These are phyloP conservation scores for Amaurobius ferox DNA, from an alignment of 2,888 invertebrate species.

Conservation along the genomic window DNA sequence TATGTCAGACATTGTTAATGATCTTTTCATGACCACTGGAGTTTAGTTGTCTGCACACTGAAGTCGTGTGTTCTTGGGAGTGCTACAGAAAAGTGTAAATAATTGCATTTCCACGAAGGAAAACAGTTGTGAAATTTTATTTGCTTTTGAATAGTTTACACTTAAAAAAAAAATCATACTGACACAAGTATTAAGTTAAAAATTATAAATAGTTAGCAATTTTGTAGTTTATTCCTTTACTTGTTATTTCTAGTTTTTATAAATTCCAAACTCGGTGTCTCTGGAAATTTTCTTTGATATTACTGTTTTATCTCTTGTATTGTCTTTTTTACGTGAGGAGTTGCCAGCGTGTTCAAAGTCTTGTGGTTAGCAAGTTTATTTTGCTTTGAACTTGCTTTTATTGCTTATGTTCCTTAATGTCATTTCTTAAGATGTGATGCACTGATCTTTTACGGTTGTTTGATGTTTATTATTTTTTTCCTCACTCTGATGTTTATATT, in stretches of 20 bases:
- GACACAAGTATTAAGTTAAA: slow-evolving; percentile 53
- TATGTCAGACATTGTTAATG: neutral
- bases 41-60: slow-evolving; percentile 70
- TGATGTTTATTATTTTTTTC: slow-evolving; percentile 24
- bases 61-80: slow-evolving; percentile 28
- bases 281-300: slow-evolving; percentile 53
- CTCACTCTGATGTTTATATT: slow-evolving; percentile 45
- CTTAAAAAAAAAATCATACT: slow-evolving; percentile 36
- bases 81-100: slow-evolving; percentile 38
- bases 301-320: slow-evolving; percentile 34
- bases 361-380: slow-evolving; percentile 22
- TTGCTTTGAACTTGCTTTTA: slow-evolving; percentile 29
- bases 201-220: slow-evolving; percentile 70
- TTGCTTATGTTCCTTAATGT: slow-evolving; percentile 53
- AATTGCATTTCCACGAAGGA: slow-evolving; percentile 18
- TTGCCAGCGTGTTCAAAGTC: slow-evolving; percentile 26
- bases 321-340: slow-evolving; percentile 28
- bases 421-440: slow-evolving; percentile 40
- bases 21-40: slow-evolving; percentile 1
- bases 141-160: slow-evolving; percentile 60
- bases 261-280: slow-evolving; percentile 64
- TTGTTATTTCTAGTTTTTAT: slow-evolving; percentile 67
- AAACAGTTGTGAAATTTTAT: slow-evolving; percentile 24
- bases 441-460: slow-evolving; percentile 50
- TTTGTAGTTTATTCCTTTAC: slow-evolving; percentile 69